Percentiles rank a stretch among this genome's conserved stretches.
phyloP scores from a whole-genome alignment of 2,113 vertebrate species.

The Narcine bancroftii region DNA sequence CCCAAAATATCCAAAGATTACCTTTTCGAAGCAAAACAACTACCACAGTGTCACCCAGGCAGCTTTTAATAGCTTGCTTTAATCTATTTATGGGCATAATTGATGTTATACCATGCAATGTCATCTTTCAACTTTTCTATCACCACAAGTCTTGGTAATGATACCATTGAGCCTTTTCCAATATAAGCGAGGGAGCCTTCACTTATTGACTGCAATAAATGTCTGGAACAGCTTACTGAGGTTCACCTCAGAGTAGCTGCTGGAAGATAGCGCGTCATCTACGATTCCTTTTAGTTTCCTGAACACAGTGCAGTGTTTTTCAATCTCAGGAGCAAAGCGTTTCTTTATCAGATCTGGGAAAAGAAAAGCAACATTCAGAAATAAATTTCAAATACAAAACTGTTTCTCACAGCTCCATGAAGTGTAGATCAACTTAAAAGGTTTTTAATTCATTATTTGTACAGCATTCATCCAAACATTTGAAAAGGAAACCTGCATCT shows the following conservation, averaged over 20 bases:
- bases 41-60: neutral
- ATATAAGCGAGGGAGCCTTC: constrained; percentile 25
- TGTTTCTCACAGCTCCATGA: neutral
- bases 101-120: constrained; percentile 42
- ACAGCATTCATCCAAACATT: neutral
- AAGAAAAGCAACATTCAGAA: constrained; percentile 39
- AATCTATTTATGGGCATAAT: constrained; percentile 52
- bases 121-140: too few species aligned
- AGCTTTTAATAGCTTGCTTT: constrained; percentile 17
- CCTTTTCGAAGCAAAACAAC: neutral
- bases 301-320: constrained; percentile 48
- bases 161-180: constrained; percentile 47
- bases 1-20: neutral
- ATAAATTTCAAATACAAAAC: neutral
- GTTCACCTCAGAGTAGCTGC: constrained; percentile 86
- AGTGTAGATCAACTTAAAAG: neutral
- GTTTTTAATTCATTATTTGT: neutral
- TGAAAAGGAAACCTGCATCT: neutral
- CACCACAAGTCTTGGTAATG: constrained; percentile 44
- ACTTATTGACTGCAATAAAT: constrained; percentile 42
- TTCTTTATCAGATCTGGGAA: constrained; percentile 50
- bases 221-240: constrained; percentile 80
- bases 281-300: constrained; percentile 70
- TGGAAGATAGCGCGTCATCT: constrained; percentile 70
- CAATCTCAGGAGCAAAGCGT: neutral